Conservation (phyloP, 2,113 vertebrate genomes). For the Podocnemis expansa region DNA sequence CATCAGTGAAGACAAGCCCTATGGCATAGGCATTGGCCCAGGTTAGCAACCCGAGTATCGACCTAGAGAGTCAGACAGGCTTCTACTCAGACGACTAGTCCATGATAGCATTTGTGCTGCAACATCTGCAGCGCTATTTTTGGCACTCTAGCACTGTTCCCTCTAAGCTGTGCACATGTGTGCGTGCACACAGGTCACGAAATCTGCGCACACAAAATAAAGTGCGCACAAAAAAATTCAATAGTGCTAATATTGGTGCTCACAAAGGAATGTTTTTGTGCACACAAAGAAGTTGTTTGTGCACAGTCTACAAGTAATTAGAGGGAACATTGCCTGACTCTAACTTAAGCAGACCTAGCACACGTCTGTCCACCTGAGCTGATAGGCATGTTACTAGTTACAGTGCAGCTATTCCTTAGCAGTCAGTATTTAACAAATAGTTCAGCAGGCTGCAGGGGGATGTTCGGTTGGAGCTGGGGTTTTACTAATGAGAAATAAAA, state of each 20-base stretch:
- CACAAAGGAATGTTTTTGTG: too few species aligned
- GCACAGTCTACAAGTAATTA: too few species aligned
- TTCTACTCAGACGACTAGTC: neutral
- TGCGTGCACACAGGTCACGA: too few species aligned
- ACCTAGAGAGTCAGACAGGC: neutral
- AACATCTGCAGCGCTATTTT: neutral
- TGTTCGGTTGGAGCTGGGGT: neutral
- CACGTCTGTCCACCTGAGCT: neutral
- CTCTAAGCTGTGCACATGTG: too few species aligned
- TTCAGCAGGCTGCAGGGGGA: neutral
- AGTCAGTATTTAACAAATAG: neutral
- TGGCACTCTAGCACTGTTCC: neutral
- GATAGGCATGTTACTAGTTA: neutral
- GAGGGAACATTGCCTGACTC: too few species aligned
- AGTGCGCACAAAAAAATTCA: too few species aligned
- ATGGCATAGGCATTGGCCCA: neutral
- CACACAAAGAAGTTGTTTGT: too few species aligned
- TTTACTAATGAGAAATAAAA: neutral
- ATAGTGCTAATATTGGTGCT: too few species aligned
- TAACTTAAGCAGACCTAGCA: neutral
- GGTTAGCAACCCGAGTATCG: neutral
- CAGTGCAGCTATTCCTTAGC: neutral
- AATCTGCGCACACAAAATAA: too few species aligned
- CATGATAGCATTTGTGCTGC: neutral
- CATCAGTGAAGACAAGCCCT: too few species aligned